Evolutionary conservation across 2,113 vertebrate species (phyloP), one percentile per base, ranked within the genome.

Genomic region (Typhlomys cinereus): DNA sequence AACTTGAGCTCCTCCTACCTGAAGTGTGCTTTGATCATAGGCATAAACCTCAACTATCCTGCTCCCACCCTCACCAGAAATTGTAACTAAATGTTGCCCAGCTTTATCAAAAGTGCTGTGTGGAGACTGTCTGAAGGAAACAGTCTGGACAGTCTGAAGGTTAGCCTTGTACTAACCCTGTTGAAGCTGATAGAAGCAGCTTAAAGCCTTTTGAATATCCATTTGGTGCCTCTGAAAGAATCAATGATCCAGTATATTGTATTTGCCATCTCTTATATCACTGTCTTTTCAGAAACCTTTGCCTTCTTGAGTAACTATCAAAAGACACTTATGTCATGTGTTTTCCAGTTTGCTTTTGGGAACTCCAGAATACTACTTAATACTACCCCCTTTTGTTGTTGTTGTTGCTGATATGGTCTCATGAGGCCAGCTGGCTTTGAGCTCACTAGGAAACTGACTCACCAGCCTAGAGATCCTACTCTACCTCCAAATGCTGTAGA

Each of bases 341-440:
- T 75, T 86, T 78, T 91, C 64, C 61, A 71, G 31, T 54, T 74
- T 95, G 54, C 70, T 90, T 87, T 71, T n/a, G n/a, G n/a, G n/a
- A n/a, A n/a, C n/a, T n/a, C n/a, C n/a, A n/a, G n/a, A n/a, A n/a
- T 57, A 57, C 54, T 17, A 14, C 21, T 18, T 8, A 57, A 4
- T n/a, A n/a, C 54, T 57, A 57, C 8, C 15, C 54, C 54, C 54
- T 57, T 52, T 52, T 52, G 9, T 52, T 52, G 9, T 52, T 52
- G 9, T 52, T 52, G 9, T 52, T 52, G 9, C 52, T 15, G 52
- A 52, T 15, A 52, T 9, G 52, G 52, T 52, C 52, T 52, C 52
- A 11, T 52, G 52, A 11, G 15, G 52, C 52, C 52, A n/a, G 62
- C 8, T 67, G 81, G 62, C 44, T 14, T 69, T 62, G n/a, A 84